These are phyloP conservation scores for Ifrita kowaldi DNA, from an alignment of 2,113 vertebrate genomes.

Conservation along the genomic window DNA sequence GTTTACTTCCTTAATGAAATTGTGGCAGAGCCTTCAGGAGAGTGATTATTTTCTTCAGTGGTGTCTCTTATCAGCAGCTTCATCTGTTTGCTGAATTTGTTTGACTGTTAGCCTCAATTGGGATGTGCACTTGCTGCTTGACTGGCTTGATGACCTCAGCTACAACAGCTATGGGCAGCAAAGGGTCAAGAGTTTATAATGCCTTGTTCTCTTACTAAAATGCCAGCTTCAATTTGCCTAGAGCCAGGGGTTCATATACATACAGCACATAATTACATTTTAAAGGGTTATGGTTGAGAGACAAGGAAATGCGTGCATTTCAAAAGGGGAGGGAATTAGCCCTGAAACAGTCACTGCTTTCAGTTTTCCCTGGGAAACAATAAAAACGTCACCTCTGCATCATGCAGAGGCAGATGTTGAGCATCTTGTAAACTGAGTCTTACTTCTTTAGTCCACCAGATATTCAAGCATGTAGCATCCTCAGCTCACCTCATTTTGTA, in stretches of 20 bases:
- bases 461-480: background rate
- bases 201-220: background rate
- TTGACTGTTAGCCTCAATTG: background rate
- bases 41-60: background rate
- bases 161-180: background rate
- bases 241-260: background rate
- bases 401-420: background rate
- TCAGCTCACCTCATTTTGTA: background rate
- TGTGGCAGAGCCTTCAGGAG: background rate
- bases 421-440: background rate
- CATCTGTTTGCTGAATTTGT: background rate
- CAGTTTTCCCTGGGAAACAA: background rate
- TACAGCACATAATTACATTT: background rate
- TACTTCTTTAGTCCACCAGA: background rate
- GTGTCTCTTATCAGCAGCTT: background rate
- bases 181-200: background rate
- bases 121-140: constrained; percentile 5
- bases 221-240: constrained; percentile 1
- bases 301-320: background rate
- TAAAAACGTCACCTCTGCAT: background rate
- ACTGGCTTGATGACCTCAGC: background rate
- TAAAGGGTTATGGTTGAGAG: background rate
- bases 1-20: constrained; percentile 20
- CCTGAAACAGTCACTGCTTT: background rate
- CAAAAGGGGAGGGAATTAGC: background rate